A percentile compares a stretch with the other conserved stretches of the same genome.
phyloP scores from a whole-genome alignment of 2,113 vertebrate species.

The Anhinga anhinga region DNA sequence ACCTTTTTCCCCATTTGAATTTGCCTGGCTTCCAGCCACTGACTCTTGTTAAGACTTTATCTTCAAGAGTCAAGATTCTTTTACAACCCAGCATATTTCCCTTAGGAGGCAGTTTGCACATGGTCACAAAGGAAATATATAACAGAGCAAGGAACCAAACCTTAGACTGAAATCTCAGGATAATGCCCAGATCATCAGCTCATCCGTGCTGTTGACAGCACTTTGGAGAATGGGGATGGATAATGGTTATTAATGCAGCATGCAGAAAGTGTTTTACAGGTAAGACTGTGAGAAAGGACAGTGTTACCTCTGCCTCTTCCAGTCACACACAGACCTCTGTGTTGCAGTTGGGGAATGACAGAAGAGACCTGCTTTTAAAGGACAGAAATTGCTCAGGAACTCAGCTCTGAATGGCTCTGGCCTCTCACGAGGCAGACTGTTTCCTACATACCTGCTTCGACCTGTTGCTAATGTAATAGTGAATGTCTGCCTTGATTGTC shows the following conservation, averaged over 20 bases:
- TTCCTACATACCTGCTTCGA: background rate
- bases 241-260: background rate
- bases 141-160: background rate
- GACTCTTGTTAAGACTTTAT: background rate
- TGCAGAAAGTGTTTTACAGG: background rate
- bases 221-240: background rate
- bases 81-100: background rate
- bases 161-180: background rate
- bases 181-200: background rate
- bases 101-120: background rate
- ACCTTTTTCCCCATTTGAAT: background rate
- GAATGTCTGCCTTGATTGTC: background rate
- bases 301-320: background rate
- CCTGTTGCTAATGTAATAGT: background rate
- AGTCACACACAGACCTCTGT: background rate
- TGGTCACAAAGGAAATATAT: background rate
- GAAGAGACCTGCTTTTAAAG: background rate
- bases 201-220: background rate
- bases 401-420: background rate
- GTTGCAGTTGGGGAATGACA: background rate
- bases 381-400: background rate
- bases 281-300: background rate
- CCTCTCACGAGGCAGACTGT: background rate
- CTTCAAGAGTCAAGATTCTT: conserved; percentile 34
- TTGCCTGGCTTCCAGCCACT: background rate